Percentiles rank a stretch among this genome's conserved stretches.
Conservation (phyloP, 2,888 invertebrate genomes). For the Myathropa florea region DNA sequence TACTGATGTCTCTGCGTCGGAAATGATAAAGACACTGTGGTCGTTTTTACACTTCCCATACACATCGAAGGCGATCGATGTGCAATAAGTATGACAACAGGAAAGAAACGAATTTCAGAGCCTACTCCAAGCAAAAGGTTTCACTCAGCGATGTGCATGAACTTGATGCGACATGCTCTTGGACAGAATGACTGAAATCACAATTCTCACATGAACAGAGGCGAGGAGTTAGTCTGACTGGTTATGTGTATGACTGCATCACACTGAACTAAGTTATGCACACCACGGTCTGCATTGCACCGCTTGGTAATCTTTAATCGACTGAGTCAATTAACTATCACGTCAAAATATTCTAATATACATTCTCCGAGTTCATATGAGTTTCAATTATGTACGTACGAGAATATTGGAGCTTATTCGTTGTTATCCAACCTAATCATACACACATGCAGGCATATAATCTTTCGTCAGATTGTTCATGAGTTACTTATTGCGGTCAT, state of each 20-base stretch:
- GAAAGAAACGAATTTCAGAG: neutral
- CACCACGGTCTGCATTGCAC: neutral
- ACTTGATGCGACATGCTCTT: neutral
- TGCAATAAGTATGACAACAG: neutral
- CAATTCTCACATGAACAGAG: neutral
- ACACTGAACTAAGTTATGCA: neutral
- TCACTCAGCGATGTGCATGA: neutral
- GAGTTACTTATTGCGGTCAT: conserved; percentile 30
- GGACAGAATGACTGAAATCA: neutral
- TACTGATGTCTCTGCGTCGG: neutral
- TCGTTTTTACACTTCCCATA: neutral
- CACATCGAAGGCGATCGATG: neutral
- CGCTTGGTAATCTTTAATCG: neutral
- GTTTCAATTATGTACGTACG: neutral
- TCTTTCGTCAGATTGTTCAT: neutral
- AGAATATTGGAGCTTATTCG: neutral
- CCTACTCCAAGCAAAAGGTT: neutral
- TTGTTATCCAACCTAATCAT: neutral
- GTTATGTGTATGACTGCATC: neutral
- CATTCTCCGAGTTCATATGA: neutral
- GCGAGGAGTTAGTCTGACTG: neutral
- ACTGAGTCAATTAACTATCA: neutral
- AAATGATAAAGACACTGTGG: neutral
- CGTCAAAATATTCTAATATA: neutral
- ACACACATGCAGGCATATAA: neutral